These are phyloP conservation scores for Eidolon helvum DNA, from an alignment of 2,113 vertebrate species.

Conservation along the genomic window DNA sequence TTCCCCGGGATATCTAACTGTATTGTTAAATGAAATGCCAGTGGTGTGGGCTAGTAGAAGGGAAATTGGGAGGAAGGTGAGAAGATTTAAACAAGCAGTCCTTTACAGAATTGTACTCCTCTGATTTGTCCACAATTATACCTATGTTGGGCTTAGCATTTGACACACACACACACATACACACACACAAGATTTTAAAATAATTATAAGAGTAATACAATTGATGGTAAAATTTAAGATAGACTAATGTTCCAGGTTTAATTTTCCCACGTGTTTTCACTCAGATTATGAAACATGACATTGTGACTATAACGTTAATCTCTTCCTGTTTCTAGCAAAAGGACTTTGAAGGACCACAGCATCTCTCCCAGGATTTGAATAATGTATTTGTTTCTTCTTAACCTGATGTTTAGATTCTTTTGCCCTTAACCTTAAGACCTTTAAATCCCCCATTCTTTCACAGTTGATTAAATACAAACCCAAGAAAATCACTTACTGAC, in stretches of 20 bases:
- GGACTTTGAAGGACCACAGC: neutral
- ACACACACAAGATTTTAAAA: too few relatives aligned
- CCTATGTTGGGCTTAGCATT: neutral
- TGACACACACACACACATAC: too few relatives aligned
- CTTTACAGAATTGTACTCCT: neutral
- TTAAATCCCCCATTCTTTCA: constrained; percentile 67
- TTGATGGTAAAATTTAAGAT: neutral
- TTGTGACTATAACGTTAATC: neutral
- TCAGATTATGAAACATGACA: constrained; percentile 1
- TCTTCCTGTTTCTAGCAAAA: constrained; percentile 23
- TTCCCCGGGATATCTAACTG: neutral
- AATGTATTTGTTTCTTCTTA: constrained; percentile 67
- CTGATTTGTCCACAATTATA: neutral
- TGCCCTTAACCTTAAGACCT: constrained; percentile 62
- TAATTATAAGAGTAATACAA: neutral
- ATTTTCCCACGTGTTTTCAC: constrained; percentile 28
- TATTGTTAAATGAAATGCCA: neutral
- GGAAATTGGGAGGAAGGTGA: too few relatives aligned
- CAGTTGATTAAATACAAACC: constrained; percentile 65
- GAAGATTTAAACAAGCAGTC: neutral
- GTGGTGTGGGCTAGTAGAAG: neutral
- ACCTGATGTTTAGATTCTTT: constrained; percentile 62
- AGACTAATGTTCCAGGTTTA: neutral
- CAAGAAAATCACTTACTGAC: constrained; percentile 45
- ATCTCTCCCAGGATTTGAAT: constrained; percentile 56